Base-by-base conservation (phyloP, 2,888 invertebrate genomes). In the Hydroisotoma schaefferi region DNA sequence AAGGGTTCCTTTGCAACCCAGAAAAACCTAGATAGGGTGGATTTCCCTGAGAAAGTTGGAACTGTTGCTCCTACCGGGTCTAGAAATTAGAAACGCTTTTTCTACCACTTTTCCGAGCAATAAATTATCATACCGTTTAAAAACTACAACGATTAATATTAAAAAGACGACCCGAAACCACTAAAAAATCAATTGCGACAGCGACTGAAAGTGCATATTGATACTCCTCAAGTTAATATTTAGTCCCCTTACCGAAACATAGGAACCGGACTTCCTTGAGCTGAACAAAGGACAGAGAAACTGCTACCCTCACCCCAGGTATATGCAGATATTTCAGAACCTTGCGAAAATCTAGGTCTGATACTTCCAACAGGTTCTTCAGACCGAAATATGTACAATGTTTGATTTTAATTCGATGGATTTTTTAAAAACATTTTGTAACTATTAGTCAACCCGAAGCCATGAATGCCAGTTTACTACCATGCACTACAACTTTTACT, bases 351-450 rank as follows among this genome's bases (percentile, higher is more conserved):
- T 52, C 70, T 69, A 2, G 74, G 75, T 22, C 73, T 60, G 6
- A 73, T 71, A 26, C 63, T 69, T 49, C 73, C 75, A 20, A 71
- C 64, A 15, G 74, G 74, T 46, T 71, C 74, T 74, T 51, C 33
- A n/a, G n/a, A n/a, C 46, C 4, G 46, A 46, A 18, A 23, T 46
- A 15, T 46, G 46, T 46, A 26, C 22, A 46, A 46, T 25, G 22
- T 22, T 46, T 5, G 46, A 26, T 22, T 26, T 23, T 15, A 46
- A 25, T 46, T 26, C 46, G 23, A 46, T 46, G 20, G 46, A 33
- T 51, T 51, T 33, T 51, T 51, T 8, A 20, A 51, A 51, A 18
- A 18, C 18, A n/a, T 26, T n/a, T 49, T n/a, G 27, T 43, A 12
- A 18, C 22, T 43, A 18, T 43, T 15, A 40, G 40, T 4, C 20